Conservation (phyloP, 2,797 vertebrate genomes). For the Lutra lutra region DNA sequence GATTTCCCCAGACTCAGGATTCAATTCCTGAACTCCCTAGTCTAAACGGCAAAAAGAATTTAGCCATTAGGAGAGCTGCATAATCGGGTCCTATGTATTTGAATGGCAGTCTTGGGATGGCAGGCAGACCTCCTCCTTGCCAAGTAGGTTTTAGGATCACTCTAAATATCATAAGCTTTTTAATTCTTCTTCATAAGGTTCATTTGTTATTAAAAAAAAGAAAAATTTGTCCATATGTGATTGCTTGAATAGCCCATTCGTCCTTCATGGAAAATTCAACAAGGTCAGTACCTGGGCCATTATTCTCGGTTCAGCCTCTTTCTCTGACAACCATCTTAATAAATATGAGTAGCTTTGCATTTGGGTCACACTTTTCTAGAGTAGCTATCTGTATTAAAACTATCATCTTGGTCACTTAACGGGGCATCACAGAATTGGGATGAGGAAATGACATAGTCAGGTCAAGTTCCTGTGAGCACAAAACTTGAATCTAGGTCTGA, state of each 20-base stretch:
- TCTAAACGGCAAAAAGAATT: neutral
- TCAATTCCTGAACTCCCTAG: neutral
- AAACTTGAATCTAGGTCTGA: neutral
- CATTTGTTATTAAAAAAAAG: neutral
- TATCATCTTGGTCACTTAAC: constrained; percentile 38
- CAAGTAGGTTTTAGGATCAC: constrained; percentile 5
- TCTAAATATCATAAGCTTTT: neutral
- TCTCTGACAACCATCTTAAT: constrained; percentile 47
- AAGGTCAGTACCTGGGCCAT: neutral
- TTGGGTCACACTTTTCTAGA: neutral
- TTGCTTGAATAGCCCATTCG: neutral
- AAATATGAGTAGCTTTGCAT: constrained; percentile 5
- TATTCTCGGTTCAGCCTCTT: constrained; percentile 5
- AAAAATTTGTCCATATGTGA: neutral
- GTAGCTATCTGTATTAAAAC: constrained; percentile 20
- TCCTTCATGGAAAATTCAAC: constrained; percentile 49
- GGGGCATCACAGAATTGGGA: neutral
- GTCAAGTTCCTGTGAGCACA: neutral
- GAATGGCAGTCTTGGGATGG: neutral
- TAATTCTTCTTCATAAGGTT: neutral
- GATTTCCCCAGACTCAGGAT: neutral
- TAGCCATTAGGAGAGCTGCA: neutral
- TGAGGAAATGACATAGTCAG: neutral
- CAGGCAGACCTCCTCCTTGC: neutral
- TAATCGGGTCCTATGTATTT: neutral